Percentiles rank a stretch among this genome's conserved stretches.
phyloP scores from a whole-genome alignment of 2,113 vertebrate species.

The Bos indicus region DNA sequence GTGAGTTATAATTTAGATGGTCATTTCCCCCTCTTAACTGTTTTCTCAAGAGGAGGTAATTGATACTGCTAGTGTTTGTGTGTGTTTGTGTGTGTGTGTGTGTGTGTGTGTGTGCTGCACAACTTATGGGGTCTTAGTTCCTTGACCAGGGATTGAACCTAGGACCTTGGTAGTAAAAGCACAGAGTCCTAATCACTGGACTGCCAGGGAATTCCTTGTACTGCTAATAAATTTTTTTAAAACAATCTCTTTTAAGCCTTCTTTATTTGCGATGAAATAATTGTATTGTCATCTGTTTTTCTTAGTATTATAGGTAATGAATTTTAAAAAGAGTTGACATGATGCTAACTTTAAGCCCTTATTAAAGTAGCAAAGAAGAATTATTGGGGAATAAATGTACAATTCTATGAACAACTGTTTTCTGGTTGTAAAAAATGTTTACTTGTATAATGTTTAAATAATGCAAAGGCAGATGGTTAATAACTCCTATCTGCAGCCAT shows the following conservation, averaged over 20 bases:
- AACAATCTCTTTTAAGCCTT: not conserved
- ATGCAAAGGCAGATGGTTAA: conserved; percentile 48
- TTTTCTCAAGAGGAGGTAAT: not conserved
- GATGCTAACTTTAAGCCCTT: conserved; percentile 34
- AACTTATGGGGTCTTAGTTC: not conserved
- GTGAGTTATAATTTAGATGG: not conserved
- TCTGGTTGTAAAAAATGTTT: conserved; percentile 36
- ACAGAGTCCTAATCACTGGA: not conserved
- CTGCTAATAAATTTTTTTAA: not conserved
- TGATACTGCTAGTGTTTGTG: not conserved
- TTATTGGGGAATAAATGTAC: conserved; percentile 42
- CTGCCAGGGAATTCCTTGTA: not conserved
- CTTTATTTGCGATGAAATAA: conserved; percentile 38
- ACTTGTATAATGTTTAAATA: conserved; percentile 49
- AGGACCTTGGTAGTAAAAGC: not conserved
- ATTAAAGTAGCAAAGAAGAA: conserved; percentile 45
- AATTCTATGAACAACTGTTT: conserved; percentile 18
- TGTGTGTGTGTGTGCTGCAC: not conserved
- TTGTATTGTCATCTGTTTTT: conserved; percentile 29
- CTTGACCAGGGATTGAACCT: not conserved
- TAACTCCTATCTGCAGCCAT: conserved; percentile 29
- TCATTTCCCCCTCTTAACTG: not conserved
- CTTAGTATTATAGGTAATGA: conserved; percentile 15
- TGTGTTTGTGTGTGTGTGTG: not conserved
- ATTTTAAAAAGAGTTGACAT: conserved; percentile 39